These are phyloP conservation scores for Panonychus citri DNA, from an alignment of 1,140 invertebrate species.

Conservation along the genomic window DNA sequence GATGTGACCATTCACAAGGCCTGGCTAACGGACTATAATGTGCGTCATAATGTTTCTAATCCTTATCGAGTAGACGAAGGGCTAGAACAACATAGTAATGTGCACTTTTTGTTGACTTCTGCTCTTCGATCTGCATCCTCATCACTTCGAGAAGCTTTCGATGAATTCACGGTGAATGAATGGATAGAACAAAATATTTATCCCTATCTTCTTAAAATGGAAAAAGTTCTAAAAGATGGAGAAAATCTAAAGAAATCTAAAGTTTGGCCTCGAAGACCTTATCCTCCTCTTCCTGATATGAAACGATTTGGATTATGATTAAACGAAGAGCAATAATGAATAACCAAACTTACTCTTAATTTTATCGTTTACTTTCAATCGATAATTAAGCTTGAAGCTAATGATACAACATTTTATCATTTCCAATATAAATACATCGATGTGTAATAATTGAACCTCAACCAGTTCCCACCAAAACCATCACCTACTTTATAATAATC, in stretches of 20 bases:
- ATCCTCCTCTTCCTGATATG: conserved; percentile 19
- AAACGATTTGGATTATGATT: conserved; percentile 15
- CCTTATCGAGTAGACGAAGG: conserved; percentile 40
- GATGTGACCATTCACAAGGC: conserved; percentile 26
- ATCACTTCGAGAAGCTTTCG: conserved; percentile 39
- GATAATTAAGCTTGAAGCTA: no score
- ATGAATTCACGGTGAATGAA: conserved; percentile 44
- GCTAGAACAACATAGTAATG: conserved; percentile 34
- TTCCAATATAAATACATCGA: no score
- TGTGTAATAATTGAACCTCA: no score
- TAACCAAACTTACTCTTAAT: no score
- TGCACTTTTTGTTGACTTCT: conserved; percentile 18
- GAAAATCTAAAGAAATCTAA: conserved; percentile 24
- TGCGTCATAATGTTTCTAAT: conserved; percentile 46
- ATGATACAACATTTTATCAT: no score
- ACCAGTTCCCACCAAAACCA: no score
- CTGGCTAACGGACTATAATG: conserved; percentile 55
- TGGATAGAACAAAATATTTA: conserved; percentile 43
- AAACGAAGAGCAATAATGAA: not conserved
- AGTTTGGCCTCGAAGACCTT: conserved; percentile 33
- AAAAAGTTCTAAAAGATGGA: conserved; percentile 28
- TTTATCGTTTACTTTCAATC: no score
- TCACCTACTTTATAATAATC: no score
- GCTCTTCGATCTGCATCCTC: conserved; percentile 37
- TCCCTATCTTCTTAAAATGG: conserved; percentile 30